Evolutionary conservation across 2,888 invertebrate genomes (phyloP), one percentile per base, ranked within the genome.

Genomic region (Scaptomyza cyrtandrae): DNA sequence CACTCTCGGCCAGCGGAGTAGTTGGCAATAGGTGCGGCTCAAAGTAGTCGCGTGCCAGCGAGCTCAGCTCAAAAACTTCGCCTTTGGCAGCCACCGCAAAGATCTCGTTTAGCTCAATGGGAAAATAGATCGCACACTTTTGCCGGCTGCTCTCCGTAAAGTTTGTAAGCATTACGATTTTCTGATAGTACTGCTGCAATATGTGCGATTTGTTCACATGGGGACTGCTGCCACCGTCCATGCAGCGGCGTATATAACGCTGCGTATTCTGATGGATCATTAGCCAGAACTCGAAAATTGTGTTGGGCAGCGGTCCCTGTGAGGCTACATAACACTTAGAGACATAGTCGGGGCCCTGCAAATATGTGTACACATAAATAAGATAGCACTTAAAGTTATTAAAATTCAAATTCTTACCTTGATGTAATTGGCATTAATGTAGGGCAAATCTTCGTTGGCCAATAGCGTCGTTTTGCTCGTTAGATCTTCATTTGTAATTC

Each of bases 401-500:
- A 3, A 14, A 14, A 45, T 45, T 24, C 7, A 19, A 44, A 27
- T 37, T 37, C 2, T 6, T 89, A 97, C 97, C 94, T 97, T 95
- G 80, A 98, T 96, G 91, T 96, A 98, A 93, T 98, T 98, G 81
- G 98, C 98, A 93, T 98, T 98, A 63, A 98, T 97, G 90, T 98
- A 98, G 65, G 95, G 95, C 90, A 85, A 80, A 70, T 91, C 91
- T 48, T 88, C 86, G 39, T 78, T 96, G 96, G 6, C 94, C 93
- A 69, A 92, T 92, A 43, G 92, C 91, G 68, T 91, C 91, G 16
- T 48, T 54, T 66, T 76, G 56, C 48, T 31, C 14, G 75, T 53
- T 48, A 70, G 53, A 57, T 73, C 48, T 54, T 75, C 52, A 33
- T 31, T 50, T 19, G 50, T 52, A 14, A 9, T 54, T 2, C 14